Conservation (phyloP, 1,140 invertebrate species). For the Elymnias hypermnestra region DNA sequence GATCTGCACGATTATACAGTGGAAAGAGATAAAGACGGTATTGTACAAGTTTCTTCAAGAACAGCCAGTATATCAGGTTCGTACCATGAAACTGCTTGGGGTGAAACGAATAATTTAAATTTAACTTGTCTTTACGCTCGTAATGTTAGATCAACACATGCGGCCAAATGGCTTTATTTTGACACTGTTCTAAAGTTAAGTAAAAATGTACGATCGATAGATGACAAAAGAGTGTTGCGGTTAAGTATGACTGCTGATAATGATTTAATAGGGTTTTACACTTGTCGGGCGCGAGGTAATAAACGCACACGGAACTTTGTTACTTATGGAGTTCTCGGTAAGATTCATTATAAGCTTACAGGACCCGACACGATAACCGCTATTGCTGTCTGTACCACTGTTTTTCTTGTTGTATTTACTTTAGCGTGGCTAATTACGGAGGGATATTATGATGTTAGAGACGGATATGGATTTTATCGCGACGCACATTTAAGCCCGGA, state of each 20-base stretch:
- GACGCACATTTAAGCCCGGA: constrained; percentile 48
- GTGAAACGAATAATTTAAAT: constrained; percentile 50
- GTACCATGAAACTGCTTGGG: constrained; percentile 58
- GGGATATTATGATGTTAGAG: constrained; percentile 48
- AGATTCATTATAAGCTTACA: constrained; percentile 33
- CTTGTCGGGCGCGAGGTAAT: constrained; percentile 43
- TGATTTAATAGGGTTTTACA: constrained; percentile 52
- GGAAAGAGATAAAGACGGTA: constrained; percentile 42
- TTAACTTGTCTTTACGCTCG: constrained; percentile 53
- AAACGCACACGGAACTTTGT: constrained; percentile 45
- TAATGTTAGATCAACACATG: constrained; percentile 19
- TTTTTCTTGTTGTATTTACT: constrained; percentile 43
- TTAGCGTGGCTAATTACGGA: constrained; percentile 48
- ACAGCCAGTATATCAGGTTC: constrained; percentile 56
- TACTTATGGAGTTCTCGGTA: constrained; percentile 54
- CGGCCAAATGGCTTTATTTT: constrained; percentile 48
- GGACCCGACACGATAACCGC: constrained; percentile 43
- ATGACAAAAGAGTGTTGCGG: constrained; percentile 48
- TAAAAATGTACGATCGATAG: constrained; percentile 32
- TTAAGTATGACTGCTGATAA: constrained; percentile 39
- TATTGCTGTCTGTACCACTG: constrained; percentile 45
- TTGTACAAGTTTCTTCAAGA: constrained; percentile 48
- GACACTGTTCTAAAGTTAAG: constrained; percentile 32
- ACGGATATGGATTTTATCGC: constrained; percentile 60
- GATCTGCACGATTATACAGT: constrained; percentile 44